A percentile compares a stretch with the other conserved stretches of the same genome.
Evolutionary conservation across 2,888 invertebrate genomes (phyloP).

Genomic region (Caenorhabditis doughertyi): DNA sequence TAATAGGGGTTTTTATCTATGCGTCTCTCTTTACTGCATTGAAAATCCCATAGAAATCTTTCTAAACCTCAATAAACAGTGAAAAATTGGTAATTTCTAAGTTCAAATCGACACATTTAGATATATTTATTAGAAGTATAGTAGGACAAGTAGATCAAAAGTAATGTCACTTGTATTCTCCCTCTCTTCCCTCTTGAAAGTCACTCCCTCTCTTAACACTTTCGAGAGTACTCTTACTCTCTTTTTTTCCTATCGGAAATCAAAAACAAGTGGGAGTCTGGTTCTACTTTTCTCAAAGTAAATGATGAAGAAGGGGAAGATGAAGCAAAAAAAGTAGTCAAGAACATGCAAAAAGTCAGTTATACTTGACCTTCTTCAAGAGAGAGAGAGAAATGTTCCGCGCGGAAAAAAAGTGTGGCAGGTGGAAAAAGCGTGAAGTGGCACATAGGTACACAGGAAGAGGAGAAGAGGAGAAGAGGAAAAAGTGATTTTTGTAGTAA

Average conservation of each 20-base stretch:
- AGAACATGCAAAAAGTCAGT: conserved; percentile 31
- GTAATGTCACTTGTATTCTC: conserved; percentile 4
- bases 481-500: neutral
- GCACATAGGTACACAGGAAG: neutral
- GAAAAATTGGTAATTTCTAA: no score
- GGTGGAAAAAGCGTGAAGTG: neutral
- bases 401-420: conserved; percentile 28
- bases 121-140: no score
- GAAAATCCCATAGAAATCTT: no score
- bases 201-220: conserved; percentile 20
- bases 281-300: neutral
- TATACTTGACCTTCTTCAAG: conserved; percentile 56
- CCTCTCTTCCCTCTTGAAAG: neutral
- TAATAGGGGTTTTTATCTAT: no score
- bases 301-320: neutral
- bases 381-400: conserved; percentile 17
- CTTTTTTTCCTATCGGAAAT: conserved; percentile 23
- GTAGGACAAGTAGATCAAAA: conserved; percentile 41
- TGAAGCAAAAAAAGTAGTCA: conserved; percentile 22
- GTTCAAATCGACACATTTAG: no score
- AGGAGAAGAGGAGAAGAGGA: neutral
- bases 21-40: no score
- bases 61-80: no score
- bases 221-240: neutral
- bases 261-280: conserved; percentile 37